A percentile compares a stretch with the other conserved stretches of the same genome.
Evolutionary conservation across 2,888 invertebrate genomes (phyloP).

Genomic region (Coleophora flavipennella): DNA sequence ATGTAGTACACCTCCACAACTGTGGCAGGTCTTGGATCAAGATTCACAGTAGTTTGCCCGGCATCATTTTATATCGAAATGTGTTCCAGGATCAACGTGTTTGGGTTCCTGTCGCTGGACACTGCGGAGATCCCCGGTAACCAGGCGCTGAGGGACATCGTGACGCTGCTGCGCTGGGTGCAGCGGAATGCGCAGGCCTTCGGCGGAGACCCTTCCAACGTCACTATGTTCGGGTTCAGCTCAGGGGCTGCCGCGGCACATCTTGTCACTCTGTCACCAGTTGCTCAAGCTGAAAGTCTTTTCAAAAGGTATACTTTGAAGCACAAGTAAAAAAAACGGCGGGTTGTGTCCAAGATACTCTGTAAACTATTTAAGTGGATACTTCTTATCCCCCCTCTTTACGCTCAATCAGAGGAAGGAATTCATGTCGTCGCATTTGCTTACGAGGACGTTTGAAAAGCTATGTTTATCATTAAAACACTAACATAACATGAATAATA

Average conservation of each 20-base stretch:
- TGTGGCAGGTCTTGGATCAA: too few species aligned
- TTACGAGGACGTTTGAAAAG: too few species aligned
- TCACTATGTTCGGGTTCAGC: constrained; percentile 58
- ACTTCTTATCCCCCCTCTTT: too few species aligned
- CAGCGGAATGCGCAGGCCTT: constrained; percentile 42
- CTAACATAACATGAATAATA: too few species aligned
- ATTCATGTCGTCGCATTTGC: too few species aligned
- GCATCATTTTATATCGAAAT: not conserved
- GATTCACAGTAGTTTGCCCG: too few species aligned
- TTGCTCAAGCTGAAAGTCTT: constrained; percentile 38
- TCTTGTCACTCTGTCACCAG: constrained; percentile 39
- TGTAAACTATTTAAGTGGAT: too few species aligned
- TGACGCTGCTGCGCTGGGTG: constrained; percentile 58
- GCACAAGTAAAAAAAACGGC: too few species aligned
- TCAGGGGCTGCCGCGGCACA: constrained; percentile 43
- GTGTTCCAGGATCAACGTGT: constrained; percentile 44
- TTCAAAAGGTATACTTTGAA: constrained; percentile 33
- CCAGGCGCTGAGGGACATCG: constrained; percentile 51
- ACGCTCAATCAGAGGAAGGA: too few species aligned
- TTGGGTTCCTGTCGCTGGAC: constrained; percentile 61
- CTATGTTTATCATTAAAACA: too few species aligned
- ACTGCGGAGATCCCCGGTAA: constrained; percentile 52
- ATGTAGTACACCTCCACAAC: too few species aligned
- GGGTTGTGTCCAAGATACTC: too few species aligned
- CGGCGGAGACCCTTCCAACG: constrained; percentile 51